Evolutionary conservation across 2,888 invertebrate genomes (phyloP), one percentile per base, ranked within the genome.

Genomic region (Drosophila paranaensis): DNA sequence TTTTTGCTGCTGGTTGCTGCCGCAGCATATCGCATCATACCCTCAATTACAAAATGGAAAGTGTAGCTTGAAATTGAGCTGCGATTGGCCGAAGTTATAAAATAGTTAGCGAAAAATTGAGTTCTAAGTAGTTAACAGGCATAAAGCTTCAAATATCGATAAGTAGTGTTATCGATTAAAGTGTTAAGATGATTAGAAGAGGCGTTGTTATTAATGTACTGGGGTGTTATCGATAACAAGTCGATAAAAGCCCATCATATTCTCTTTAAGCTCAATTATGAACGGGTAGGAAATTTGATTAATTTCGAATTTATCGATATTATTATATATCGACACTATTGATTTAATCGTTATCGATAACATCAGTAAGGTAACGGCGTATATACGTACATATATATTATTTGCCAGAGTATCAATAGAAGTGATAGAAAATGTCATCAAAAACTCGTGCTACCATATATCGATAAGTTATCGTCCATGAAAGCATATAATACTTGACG

Each of bases 41-140:
- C 58, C 69, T 74, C 27, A 63, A 63, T 56, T 58, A 16, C 64
- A 55, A 60, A 64, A 74, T 55, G 42, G 50, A 63, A 63, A 68
- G 73, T 73, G 58, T 66, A 40, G 51, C 68, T 65, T 58, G 40
- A 40, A 27, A 35, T 62, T 10, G 35, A 25, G n/a, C n/a, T 14
- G 30, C 5, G 3, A 58, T 39, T 46, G 46, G 1, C 9, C 25
- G 10, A 13, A 25, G 27, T 27, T 27, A 27, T 27, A 27, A 27
- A 27, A 27, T 27, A 45, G 16, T 50, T 10, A 9, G 54, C 40
- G 30, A 16, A 45, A 45, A 45, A 45, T 45, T 45, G 45, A 25
- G 25, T 2, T 14, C 0, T 6, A 20, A 25, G 11, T 25, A 13
- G 13, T 13, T 25, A 45, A 6, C 20, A 9, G 14, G n/a, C 10